These are phyloP conservation scores for Epinephelus cyanopodus DNA, from an alignment of 2,113 vertebrate species.

Conservation along the genomic window DNA sequence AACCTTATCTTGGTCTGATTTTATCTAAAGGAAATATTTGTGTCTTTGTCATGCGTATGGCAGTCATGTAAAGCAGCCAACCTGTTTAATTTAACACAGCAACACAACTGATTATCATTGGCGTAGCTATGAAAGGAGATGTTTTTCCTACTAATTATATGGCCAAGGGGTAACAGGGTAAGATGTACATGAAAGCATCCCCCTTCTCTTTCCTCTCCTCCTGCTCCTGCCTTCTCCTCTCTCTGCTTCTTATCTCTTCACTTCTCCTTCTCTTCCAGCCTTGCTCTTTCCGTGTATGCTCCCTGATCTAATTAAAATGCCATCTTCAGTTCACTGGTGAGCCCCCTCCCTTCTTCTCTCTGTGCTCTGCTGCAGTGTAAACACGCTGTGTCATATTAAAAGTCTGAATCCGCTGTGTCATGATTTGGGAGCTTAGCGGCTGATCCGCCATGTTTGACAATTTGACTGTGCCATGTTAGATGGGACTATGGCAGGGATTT, in stretches of 20 bases:
- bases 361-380: constrained; percentile 73
- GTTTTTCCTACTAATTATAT: constrained; percentile 54
- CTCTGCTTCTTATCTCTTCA: constrained; percentile 51
- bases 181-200: constrained; percentile 59
- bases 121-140: constrained; percentile 43
- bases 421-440: constrained; percentile 68
- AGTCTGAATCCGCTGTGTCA: constrained; percentile 73
- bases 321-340: constrained; percentile 74
- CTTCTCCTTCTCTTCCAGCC: constrained; percentile 47
- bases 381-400: constrained; percentile 75
- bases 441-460: constrained; percentile 66
- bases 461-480: constrained; percentile 46
- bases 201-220: constrained; percentile 22
- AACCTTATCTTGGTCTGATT: constrained; percentile 3
- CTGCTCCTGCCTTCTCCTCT: constrained; percentile 30
- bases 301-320: constrained; percentile 80
- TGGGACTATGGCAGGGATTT: constrained; percentile 34
- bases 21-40: neutral
- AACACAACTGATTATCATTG: constrained; percentile 44
- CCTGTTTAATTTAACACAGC: constrained; percentile 31
- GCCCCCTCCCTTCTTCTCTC: constrained; percentile 51
- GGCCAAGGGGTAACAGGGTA: constrained; percentile 49
- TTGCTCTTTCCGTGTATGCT: constrained; percentile 55
- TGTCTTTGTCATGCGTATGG: neutral
- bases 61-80: constrained; percentile 20